Percentiles rank a stretch among this genome's conserved stretches.
These are phyloP conservation scores for Dendrocopos noguchii DNA, from an alignment of 2,113 vertebrate genomes.

Conservation along the genomic window DNA sequence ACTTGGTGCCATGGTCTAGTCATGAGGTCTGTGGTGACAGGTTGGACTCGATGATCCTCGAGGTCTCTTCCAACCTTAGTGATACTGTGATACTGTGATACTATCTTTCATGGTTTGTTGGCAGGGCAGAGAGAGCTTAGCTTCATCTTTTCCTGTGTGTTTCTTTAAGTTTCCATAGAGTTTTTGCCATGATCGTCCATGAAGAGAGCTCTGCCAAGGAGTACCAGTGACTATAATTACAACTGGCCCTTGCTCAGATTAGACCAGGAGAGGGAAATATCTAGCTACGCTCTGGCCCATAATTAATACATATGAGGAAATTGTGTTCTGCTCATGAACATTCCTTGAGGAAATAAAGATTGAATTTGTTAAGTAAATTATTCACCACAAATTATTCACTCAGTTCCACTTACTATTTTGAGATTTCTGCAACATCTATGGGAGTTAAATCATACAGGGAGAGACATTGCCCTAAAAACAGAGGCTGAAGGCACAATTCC, in stretches of 20 bases:
- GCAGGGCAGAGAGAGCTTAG: background rate
- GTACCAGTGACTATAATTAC: background rate
- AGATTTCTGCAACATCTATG: conserved; percentile 22
- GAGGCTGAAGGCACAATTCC: background rate
- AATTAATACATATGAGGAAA: conserved; percentile 58
- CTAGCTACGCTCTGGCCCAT: conserved; percentile 17
- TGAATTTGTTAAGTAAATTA: conserved; percentile 61
- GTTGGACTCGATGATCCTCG: too few species aligned
- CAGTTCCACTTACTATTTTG: conserved; percentile 25
- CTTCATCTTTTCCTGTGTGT: background rate
- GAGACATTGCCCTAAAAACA: background rate
- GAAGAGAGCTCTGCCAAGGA: background rate
- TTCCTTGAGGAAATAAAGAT: conserved; percentile 57
- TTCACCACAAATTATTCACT: conserved; percentile 56
- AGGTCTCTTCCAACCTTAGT: too few species aligned
- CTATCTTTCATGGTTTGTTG: background rate
- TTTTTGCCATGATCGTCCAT: background rate
- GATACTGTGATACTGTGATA: too few species aligned
- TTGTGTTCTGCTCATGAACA: conserved; percentile 17
- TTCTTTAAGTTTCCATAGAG: background rate
- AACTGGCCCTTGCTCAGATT: background rate
- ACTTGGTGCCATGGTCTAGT: too few species aligned
- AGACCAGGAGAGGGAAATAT: conserved; percentile 41
- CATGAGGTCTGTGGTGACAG: too few species aligned
- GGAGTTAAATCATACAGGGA: background rate